These are phyloP conservation scores for Rhinoptilus africanus DNA, from an alignment of 2,113 vertebrate genomes.

Conservation along the genomic window DNA sequence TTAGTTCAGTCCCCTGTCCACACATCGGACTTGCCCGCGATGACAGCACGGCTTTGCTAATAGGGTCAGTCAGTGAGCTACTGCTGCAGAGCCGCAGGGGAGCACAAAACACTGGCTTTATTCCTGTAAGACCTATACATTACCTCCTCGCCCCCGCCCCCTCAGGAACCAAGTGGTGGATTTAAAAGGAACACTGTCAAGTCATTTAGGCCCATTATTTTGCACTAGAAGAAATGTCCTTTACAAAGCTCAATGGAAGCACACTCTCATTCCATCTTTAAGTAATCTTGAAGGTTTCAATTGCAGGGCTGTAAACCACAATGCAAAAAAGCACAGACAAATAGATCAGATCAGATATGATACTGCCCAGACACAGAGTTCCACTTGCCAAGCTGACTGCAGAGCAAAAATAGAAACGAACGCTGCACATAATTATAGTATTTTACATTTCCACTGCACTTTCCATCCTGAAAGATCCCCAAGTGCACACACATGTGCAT, in stretches of 20 bases:
- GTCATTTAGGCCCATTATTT: constrained; percentile 56
- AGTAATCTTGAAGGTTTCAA: constrained; percentile 58
- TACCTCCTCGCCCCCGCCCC: background rate
- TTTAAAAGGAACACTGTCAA: constrained; percentile 55
- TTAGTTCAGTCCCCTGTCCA: background rate
- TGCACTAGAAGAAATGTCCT: constrained; percentile 47
- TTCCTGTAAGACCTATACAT: constrained; percentile 60
- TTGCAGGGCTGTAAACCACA: constrained; percentile 50
- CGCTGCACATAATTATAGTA: constrained; percentile 42
- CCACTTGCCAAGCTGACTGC: constrained; percentile 51
- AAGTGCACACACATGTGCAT: constrained; percentile 11
- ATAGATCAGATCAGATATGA: constrained; percentile 53
- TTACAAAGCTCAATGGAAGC: constrained; percentile 36
- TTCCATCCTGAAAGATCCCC: constrained; percentile 25
- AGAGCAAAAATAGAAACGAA: constrained; percentile 54
- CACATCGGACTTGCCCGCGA: background rate
- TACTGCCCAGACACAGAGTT: constrained; percentile 56
- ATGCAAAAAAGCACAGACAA: constrained; percentile 56
- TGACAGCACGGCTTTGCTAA: constrained; percentile 35
- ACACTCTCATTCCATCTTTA: constrained; percentile 47
- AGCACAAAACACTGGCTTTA: constrained; percentile 53
- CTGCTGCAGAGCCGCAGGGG: constrained; percentile 47
- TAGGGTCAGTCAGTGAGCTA: constrained; percentile 47
- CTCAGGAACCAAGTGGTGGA: constrained; percentile 27
- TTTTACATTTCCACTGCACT: constrained; percentile 54